Conservation (phyloP, 92 coral and sea anemone genomes). For the Parazoanthus atlanticus region DNA sequence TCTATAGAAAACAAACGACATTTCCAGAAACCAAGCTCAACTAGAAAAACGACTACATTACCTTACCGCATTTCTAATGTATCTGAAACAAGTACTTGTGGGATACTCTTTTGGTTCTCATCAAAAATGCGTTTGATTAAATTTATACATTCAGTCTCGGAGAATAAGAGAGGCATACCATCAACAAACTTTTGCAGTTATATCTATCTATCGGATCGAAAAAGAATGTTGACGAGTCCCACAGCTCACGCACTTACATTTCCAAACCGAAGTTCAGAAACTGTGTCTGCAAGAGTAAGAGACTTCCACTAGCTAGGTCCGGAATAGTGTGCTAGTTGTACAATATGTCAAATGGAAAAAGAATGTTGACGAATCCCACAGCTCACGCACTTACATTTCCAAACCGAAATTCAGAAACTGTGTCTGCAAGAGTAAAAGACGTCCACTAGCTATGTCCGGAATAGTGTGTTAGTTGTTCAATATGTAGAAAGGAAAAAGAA, state of each 20-base stretch:
- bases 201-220: not conserved
- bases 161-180: too few relatives aligned
- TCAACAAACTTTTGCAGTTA: too few relatives aligned
- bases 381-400: conserved; percentile 38
- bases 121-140: not conserved
- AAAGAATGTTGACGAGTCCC: not conserved
- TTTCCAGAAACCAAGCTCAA: not conserved
- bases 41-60: too few relatives aligned
- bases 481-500: not conserved
- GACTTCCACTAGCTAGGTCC: not conserved
- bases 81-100: too few relatives aligned
- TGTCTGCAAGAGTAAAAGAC: conserved; percentile 30
- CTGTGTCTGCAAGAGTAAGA: conserved; percentile 35
- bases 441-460: not conserved
- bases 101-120: not conserved
- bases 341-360: not conserved
- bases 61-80: too few relatives aligned
- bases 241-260: conserved; percentile 11
- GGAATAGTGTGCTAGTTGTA: not conserved
- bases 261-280: conserved; percentile 23
- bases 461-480: not conserved
- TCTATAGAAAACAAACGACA: not conserved
- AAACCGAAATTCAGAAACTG: conserved; percentile 24
- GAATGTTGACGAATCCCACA: conserved; percentile 21
- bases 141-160: too few relatives aligned